Base-by-base conservation (phyloP, 2,888 invertebrate species). In the Tanypteryx hageni region DNA sequence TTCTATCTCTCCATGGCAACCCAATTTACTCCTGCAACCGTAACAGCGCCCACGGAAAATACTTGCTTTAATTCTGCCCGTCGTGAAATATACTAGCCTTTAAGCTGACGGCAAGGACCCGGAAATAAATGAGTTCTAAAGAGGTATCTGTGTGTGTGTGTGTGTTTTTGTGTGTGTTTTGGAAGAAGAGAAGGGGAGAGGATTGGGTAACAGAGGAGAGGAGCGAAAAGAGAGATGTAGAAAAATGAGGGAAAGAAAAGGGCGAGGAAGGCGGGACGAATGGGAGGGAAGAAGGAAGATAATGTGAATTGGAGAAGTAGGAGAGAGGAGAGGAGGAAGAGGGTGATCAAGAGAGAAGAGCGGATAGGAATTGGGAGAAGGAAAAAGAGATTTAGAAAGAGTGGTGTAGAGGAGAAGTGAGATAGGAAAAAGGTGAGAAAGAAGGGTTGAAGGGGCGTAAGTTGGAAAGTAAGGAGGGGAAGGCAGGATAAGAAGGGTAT, bases 121-220 rank as follows among this genome's bases (percentile, higher is more conserved):
- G 83, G 83, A 83, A 83, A 83, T 83, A 83, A 83, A 83, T 83
- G 83, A 83, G 83, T 57, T 83, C 83, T 56, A 56, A 83, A 83
- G 57, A 83, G 83, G 44, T 44, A 44, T 5, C 44, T 44, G 44
- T 44, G 44, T 44, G 44, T 5, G 44, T 5, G 83, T 76, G 68
- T 61, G 44, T 44, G 44, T 44, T 44, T 44, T 44, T 44, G 44
- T 5, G 44, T 5, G 44, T 44, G 44, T 44, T 44, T 44, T 44
- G 44, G 44, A 44, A 44, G 44, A 44, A 44, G 44, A 44, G 44
- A 44, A 44, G 44, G 44, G 44, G 5, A 44, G 1, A 44, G 5
- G 1, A 44, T 44, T 44, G 44, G 5, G 44, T 44, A 44, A 44
- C 44, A 5, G 44, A 44, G 44, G 44, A 44, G 5, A 44, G 44